These are phyloP conservation scores for Acleris emargana DNA, from an alignment of 2,888 invertebrate species.

Conservation along the genomic window DNA sequence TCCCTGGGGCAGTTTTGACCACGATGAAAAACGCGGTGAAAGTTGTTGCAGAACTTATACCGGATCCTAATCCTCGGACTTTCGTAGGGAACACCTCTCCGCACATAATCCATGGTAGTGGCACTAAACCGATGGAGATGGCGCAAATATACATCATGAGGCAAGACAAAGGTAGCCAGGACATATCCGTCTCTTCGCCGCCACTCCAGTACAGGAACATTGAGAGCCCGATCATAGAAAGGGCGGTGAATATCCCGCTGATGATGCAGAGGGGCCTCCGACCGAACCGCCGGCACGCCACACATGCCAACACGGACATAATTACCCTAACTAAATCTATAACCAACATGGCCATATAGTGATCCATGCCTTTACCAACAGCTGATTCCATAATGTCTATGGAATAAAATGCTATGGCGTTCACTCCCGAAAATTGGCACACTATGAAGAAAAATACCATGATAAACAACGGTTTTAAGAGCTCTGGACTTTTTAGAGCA, in stretches of 20 bases:
- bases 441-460: slow-evolving; percentile 86
- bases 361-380: slow-evolving; percentile 84
- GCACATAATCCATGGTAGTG: slow-evolving; percentile 89
- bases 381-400: slow-evolving; percentile 85
- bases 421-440: slow-evolving; percentile 88
- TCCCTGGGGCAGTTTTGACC: slow-evolving; percentile 86
- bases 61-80: slow-evolving; percentile 86
- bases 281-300: slow-evolving; percentile 84
- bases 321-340: slow-evolving; percentile 86
- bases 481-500: slow-evolving; percentile 72
- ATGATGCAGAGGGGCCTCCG: slow-evolving; percentile 86
- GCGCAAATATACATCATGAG: slow-evolving; percentile 84
- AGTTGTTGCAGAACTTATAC: slow-evolving; percentile 86
- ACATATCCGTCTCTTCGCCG: slow-evolving; percentile 62
- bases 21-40: slow-evolving; percentile 86
- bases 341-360: slow-evolving; percentile 86
- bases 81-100: slow-evolving; percentile 88
- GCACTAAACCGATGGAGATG: slow-evolving; percentile 85
- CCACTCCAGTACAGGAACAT: slow-evolving; percentile 66
- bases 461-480: slow-evolving; percentile 84
- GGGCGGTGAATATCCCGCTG: slow-evolving; percentile 85
- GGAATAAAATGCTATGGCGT: slow-evolving; percentile 89
- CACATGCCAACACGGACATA: slow-evolving; percentile 85
- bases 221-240: slow-evolving; percentile 84
- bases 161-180: slow-evolving; percentile 80